A percentile compares a stretch with the other conserved stretches of the same genome.
phyloP scores from a whole-genome alignment of 2,113 vertebrate species.

The Tychaedon coryphoeus region DNA sequence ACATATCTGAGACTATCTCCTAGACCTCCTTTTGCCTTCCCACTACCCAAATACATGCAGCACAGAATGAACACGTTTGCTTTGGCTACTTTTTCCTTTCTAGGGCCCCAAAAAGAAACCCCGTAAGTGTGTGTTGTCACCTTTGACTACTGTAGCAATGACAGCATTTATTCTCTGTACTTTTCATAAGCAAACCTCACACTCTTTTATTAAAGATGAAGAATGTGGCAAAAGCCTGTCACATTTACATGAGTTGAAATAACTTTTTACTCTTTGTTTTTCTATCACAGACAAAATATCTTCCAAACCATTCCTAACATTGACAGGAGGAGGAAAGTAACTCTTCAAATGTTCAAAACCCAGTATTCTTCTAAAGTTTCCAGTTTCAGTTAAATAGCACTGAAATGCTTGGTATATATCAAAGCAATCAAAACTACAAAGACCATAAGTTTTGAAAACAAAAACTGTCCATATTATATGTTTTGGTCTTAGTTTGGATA shows the following conservation, averaged over 20 bases:
- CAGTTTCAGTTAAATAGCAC: neutral
- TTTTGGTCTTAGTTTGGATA: neutral
- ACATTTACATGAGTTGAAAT: neutral
- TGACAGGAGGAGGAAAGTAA: neutral
- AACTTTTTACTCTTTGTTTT: neutral
- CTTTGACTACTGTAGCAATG: neutral
- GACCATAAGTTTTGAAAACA: neutral
- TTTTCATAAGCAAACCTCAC: neutral
- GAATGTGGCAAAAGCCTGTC: neutral
- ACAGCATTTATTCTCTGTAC: neutral
- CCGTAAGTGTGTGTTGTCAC: rapidly evolving
- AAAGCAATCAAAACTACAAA: neutral
- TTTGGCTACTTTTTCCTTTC: neutral
- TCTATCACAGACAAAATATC: neutral
- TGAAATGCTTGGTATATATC: neutral
- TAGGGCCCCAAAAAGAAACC: neutral
- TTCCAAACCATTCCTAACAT: neutral
- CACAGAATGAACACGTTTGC: neutral
- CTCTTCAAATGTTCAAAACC: neutral
- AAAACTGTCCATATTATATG: rapidly evolving
- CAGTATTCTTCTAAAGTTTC: neutral
- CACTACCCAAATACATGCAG: neutral
- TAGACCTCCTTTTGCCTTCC: neutral
- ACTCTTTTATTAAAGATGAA: neutral
- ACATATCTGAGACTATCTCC: neutral